Evolutionary conservation across 2,888 invertebrate genomes (phyloP), one percentile per base, ranked within the genome.

Genomic region (Branchellion lobata): DNA sequence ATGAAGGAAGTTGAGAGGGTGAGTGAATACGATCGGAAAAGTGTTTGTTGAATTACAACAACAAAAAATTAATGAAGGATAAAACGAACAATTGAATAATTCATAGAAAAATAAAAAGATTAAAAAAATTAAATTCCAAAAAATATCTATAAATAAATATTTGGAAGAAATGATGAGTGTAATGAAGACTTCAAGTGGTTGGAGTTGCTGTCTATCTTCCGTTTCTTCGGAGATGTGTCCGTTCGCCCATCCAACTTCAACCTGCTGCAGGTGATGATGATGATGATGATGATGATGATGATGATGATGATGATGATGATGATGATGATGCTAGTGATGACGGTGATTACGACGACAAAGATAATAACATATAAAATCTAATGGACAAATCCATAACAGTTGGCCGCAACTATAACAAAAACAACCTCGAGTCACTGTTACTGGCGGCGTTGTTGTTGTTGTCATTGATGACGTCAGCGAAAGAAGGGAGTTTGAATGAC

Each of bases 181-280:
- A 57, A 57, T 3, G 21, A 57, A 24, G 21, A 57, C 61, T 75
- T 51, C 24, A 75, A 29, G 27, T 53, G 14, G 75, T 24, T 2
- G 27, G 61, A 53, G 18, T 27, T 31, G n/a, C 29, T 53, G 51
- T 75, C 75, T 11, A 53, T 40, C 31, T 75, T 75, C 29, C 75
- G 40, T 31, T 53, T 75, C 53, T 47, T 40, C 14, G 75, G 75
- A 2, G 75, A 75, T 3, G 53, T 24, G n/a, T n/a, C 53, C 3
- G 18, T 24, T 3, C 27, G 1, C 14, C 14, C 11, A 27, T 75
- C 75, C 0, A 24, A 24, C 53, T 27, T 75, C n/a, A 29, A 29
- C 33, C 75, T 53, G 3, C 29, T 65, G 31, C 5, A 14, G n/a
- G 24, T 18, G 61, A 24, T 57, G 61, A 57, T 31, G 27, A 29